Percentiles rank a stretch among this genome's conserved stretches.
Evolutionary conservation across 2,113 vertebrate species (phyloP).

Genomic region (Caretta caretta): DNA sequence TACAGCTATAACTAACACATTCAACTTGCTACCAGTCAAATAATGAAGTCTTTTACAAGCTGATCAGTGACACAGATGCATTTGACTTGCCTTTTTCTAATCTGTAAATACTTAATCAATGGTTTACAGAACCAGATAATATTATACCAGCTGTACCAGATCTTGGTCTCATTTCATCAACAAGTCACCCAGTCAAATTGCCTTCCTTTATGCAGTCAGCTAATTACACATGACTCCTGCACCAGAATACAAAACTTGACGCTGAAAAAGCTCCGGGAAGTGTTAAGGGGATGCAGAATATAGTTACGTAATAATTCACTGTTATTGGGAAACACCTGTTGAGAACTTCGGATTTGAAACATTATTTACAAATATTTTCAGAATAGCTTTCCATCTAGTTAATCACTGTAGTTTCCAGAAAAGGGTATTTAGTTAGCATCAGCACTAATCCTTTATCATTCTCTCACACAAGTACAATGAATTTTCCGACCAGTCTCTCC

Average conservation of each 20-base stretch:
- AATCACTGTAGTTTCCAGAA: neutral
- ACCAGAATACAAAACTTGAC: neutral
- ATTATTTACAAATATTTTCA: neutral
- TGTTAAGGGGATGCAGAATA: neutral
- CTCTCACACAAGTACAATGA: conserved; percentile 14
- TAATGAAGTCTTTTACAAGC: conserved; percentile 27
- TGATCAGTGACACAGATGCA: neutral
- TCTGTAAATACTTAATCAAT: conserved; percentile 16
- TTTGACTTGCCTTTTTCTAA: conserved; percentile 16
- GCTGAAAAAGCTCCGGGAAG: neutral
- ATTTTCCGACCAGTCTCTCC: neutral
- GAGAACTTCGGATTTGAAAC: neutral
- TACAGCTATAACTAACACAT: conserved; percentile 31
- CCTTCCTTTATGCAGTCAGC: neutral
- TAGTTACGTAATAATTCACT: neutral
- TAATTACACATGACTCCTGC: conserved; percentile 27
- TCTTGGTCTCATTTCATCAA: neutral
- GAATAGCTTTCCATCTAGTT: neutral
- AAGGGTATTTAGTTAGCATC: neutral
- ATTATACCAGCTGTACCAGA: neutral
- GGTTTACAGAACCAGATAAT: neutral
- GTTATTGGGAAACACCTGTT: neutral
- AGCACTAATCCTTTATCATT: conserved; percentile 29
- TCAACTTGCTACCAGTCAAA: conserved; percentile 58
- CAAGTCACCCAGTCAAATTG: neutral